Base-by-base conservation (phyloP, 2,113 vertebrate species). In the Tragelaphus scriptus region DNA sequence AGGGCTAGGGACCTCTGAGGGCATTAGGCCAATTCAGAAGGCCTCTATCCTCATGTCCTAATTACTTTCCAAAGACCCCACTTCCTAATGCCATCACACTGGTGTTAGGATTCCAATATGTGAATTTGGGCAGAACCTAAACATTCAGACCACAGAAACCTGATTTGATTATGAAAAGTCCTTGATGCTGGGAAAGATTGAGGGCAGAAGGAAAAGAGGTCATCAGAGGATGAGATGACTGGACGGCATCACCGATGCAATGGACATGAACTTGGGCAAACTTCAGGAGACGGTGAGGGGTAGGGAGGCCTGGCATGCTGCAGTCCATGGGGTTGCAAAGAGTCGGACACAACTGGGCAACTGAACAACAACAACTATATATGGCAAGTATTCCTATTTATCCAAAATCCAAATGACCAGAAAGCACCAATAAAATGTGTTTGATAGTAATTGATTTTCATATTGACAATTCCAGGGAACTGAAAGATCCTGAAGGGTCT, bases 321-420 rank as follows among this genome's bases (percentile, higher is more conserved):
- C 5, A 23, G 68, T 40, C 68, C 19, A 23, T 75, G 68, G 19
- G 68, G 11, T 40, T 40, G 36, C 68, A 40, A 75, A 75, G 68
- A 75, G 68, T 75, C 21, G 2, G 68, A 75, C 36, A 40, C 10
- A 75, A 75, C 68, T 25, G 68, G 68, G 21, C 36, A 75, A 23
- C 68, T 75, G 36, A 25, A 71, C n/a, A 75, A 36, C 65, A 21
- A 40, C 68, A 75, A 75, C 68, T 47, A 65, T 5, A 32, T 28
- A 65, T 26, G 44, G 8, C 47, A 49, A 94, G 68, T 56, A 88
- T 40, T 90, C 51, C 11, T 85, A 77, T 55, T 89, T 80, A 81
- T 90, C 49, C 55, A 85, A 87, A 61, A 63, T 85, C 80, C 55
- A 61, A 97, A 92, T 86, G 89, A 68, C 53, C 75, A 96, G 71